Evolutionary conservation across 2,797 vertebrate species (phyloP).

Genomic region (Taeniopygia guttata): DNA sequence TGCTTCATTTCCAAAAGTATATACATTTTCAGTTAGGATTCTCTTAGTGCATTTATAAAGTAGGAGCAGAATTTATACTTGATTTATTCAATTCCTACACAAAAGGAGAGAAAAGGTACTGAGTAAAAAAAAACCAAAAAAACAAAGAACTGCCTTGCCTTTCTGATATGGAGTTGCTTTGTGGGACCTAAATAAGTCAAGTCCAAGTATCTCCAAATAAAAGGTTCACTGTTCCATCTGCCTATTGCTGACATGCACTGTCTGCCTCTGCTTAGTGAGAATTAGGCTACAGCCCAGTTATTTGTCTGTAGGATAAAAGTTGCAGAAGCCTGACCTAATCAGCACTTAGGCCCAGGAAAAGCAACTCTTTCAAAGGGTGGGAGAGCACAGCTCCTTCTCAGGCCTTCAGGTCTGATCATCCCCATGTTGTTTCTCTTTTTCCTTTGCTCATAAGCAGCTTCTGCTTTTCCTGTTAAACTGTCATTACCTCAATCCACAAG

Average conservation of each 20-base stretch:
- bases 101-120: background rate
- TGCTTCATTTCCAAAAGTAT: background rate
- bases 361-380: background rate
- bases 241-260: background rate
- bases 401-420: rapidly evolving
- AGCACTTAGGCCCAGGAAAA: background rate
- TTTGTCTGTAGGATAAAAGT: background rate
- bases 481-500: background rate
- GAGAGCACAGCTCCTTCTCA: background rate
- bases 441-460: background rate
- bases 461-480: background rate
- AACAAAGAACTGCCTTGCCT: background rate
- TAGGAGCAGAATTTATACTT: background rate
- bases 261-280: background rate
- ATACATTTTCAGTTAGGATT: background rate
- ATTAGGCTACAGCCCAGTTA: background rate
- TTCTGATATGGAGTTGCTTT: background rate
- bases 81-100: background rate
- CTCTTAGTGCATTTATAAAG: background rate
- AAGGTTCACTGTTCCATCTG: background rate
- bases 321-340: background rate
- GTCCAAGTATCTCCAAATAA: background rate
- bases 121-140: background rate
- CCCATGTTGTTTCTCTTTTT: background rate
- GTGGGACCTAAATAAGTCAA: background rate